Evolutionary conservation across 2,797 vertebrate species (phyloP).

Genomic region (Cottoperca gobio): DNA sequence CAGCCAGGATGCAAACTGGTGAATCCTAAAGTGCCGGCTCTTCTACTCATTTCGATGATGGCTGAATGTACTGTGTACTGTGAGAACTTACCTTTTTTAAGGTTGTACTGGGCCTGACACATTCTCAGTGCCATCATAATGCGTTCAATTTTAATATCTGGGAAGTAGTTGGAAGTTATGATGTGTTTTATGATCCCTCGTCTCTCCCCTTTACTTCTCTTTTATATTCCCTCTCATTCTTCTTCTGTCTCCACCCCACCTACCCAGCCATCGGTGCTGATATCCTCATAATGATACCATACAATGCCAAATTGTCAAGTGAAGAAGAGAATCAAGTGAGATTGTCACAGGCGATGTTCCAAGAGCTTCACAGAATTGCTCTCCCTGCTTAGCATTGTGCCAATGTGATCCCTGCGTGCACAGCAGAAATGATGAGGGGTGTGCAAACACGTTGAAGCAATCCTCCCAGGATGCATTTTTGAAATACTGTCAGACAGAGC

Average conservation of each 20-base stretch:
- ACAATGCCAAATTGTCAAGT: conserved; percentile 12
- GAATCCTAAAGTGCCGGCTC: conserved; percentile 38
- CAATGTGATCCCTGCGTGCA: conserved; percentile 23
- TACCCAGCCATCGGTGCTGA: conserved; percentile 13
- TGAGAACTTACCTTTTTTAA: conserved; percentile 28
- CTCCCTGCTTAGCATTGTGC: conserved; percentile 18
- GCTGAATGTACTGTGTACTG: conserved; percentile 24
- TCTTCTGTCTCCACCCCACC: neutral
- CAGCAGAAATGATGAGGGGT: conserved; percentile 34
- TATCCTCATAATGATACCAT: conserved; percentile 27
- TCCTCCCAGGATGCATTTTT: conserved; percentile 34
- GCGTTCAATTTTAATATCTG: conserved; percentile 29
- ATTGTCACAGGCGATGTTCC: conserved; percentile 2
- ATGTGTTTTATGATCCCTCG: conserved; percentile 20
- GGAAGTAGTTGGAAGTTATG: conserved; percentile 16
- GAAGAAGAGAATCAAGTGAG: conserved; percentile 14
- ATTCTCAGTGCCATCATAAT: conserved; percentile 10
- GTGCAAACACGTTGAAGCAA: conserved; percentile 30
- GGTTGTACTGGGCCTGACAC: conserved; percentile 6
- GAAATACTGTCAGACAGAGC: conserved; percentile 33
- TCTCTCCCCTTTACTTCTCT: conserved; percentile 16
- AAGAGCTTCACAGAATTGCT: conserved; percentile 22
- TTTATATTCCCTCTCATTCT: conserved; percentile 4
- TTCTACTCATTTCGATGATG: conserved; percentile 28
- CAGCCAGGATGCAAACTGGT: conserved; percentile 38